Evolutionary conservation across 1,140 invertebrate genomes (phyloP), one percentile per base, ranked within the genome.

Genomic region (Phymorhynchus buccinoides): DNA sequence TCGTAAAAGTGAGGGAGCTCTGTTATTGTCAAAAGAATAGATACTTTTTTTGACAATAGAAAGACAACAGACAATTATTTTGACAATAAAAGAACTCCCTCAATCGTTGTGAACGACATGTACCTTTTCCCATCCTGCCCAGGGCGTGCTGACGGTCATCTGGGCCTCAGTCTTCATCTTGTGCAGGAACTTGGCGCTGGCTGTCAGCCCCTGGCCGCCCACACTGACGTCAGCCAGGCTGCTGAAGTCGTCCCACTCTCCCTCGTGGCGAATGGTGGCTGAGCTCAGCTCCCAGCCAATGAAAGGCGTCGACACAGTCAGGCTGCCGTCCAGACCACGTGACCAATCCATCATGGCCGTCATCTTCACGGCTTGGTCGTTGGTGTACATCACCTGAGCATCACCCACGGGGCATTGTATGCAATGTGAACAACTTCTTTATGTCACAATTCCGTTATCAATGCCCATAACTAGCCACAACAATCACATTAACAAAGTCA

Each of bases 271-370:
- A 6, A 80, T 2, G 14, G 73, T 30, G 32, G 79, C 48, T 68
- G 78, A 80, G 75, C 48, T 80, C 30, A 41, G 32, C 62, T 85
- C 84, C 35, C 52, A 85, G 18, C 77, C 56, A 6, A 9, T n/a
- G 77, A 85, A 80, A 41, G 84, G 84, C 18, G 84, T 85, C n/a
- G 44, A 68, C 4, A 85, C 52, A 32, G 79, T 37, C 14, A 85
- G 22, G 22, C 35, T 85, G 32, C 84, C 62, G 37, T 85, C 84
- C 32, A 85, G n/a, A 41, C 56, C 56, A 42, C 35, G 32, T 37
- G 52, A 52, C 84, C 84, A 85, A 37, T 85, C 77, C 39, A 71
- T n/a, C 35, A 37, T 68, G 42, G 48, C 52, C 41, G 62, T 75
- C 7, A 32, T 56, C 62, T 85, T 78, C n/a, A 85, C 32, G 16